Percentiles rank a stretch among this genome's conserved stretches.
Evolutionary conservation across 1,140 invertebrate species (phyloP).

Genomic region (Lanistes nyassanus): DNA sequence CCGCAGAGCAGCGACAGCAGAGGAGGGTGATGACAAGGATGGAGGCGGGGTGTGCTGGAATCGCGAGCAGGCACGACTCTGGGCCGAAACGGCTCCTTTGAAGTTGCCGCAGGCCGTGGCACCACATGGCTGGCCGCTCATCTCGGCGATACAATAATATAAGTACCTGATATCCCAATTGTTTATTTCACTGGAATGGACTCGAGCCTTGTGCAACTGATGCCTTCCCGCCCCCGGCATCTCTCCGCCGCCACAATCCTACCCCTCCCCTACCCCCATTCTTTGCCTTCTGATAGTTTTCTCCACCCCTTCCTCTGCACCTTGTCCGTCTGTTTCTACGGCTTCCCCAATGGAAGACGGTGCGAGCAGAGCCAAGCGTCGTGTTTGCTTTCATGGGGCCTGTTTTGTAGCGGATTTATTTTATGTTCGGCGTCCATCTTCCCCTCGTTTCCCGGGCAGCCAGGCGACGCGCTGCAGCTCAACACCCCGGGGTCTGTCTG

Average conservation of each 20-base stretch:
- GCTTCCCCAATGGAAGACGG: no score
- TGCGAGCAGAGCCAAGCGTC: no score
- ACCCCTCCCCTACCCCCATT: not conserved
- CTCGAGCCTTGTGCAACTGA: not conserved
- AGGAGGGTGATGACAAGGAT: no score
- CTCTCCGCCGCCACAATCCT: not conserved
- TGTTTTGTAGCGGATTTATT: constrained; percentile 4
- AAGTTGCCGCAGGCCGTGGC: not conserved
- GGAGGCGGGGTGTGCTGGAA: no score
- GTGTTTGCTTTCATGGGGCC: constrained; percentile 16
- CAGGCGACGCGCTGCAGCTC: no score
- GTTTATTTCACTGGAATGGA: constrained; percentile 25
- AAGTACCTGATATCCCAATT: constrained; percentile 13
- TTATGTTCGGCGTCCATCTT: not conserved
- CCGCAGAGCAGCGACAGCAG: no score
- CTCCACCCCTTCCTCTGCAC: not conserved
- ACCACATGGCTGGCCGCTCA: constrained; percentile 3
- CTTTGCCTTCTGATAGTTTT: not conserved
- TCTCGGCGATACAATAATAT: constrained; percentile 22
- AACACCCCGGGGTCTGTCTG: no score
- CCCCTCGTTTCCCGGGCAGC: no score
- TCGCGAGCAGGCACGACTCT: no score
- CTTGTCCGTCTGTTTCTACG: not conserved
- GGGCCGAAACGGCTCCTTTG: not conserved
- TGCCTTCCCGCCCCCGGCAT: not conserved